Percentiles rank a stretch among this genome's conserved stretches.
Evolutionary conservation across 1,140 invertebrate species (phyloP).

Genomic region (Luehdorfia chinensis): DNA sequence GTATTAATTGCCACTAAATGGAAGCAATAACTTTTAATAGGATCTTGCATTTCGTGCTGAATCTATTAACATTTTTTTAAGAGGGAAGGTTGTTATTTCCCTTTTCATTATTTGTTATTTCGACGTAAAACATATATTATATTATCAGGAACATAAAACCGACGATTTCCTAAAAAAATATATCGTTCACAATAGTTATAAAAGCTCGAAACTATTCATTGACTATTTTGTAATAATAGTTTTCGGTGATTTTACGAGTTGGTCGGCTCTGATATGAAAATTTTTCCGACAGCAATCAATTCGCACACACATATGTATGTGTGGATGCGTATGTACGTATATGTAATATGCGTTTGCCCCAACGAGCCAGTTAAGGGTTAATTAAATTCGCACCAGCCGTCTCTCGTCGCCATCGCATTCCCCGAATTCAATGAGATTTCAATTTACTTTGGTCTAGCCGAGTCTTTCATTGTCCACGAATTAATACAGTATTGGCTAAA

Average conservation of each 20-base stretch:
- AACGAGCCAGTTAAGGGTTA: conserved; percentile 69
- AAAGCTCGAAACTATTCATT: too few species aligned
- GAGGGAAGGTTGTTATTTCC: too few species aligned
- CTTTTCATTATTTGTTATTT: too few species aligned
- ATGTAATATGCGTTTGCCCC: conserved; percentile 45
- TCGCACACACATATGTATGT: conserved; percentile 28
- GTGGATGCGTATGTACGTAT: conserved; percentile 25
- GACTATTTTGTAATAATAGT: conserved; percentile 10
- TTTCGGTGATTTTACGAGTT: conserved; percentile 9
- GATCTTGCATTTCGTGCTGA: too few species aligned
- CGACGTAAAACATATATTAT: too few species aligned
- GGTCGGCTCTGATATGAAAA: conserved; percentile 26
- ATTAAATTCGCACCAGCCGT: conserved; percentile 73
- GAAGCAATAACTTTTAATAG: too few species aligned
- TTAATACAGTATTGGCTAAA: conserved; percentile 55
- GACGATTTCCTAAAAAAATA: too few species aligned
- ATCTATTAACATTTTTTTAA: too few species aligned
- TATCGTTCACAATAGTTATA: too few species aligned
- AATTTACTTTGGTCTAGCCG: conserved; percentile 69
- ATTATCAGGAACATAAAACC: too few species aligned
- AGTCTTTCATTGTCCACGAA: conserved; percentile 47
- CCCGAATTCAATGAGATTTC: conserved; percentile 74
- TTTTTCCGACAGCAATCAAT: conserved; percentile 26
- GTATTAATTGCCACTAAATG: too few species aligned
- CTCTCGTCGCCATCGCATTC: conserved; percentile 68